A percentile compares a stretch with the other conserved stretches of the same genome.
phyloP scores from a whole-genome alignment of 2,888 invertebrate genomes.

The Mimachlamys varia region DNA sequence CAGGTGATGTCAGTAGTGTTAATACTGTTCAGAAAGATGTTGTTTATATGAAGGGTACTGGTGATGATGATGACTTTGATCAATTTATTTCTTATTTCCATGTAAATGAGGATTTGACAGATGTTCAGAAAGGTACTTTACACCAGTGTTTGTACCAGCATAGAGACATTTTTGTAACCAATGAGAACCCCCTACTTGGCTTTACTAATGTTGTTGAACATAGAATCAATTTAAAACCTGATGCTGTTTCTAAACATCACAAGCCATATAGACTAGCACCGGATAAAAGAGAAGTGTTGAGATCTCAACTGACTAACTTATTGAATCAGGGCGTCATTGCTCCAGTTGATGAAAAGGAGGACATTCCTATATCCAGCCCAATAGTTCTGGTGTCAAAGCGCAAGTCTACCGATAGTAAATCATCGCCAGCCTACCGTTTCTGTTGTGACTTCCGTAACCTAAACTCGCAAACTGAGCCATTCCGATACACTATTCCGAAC shows the following conservation, averaged over 20 bases:
- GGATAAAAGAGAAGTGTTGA: conserved; percentile 44
- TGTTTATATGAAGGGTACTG: conserved; percentile 5
- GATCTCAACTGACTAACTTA: conserved; percentile 48
- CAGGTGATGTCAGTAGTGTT: too few species aligned
- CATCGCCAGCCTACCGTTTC: background rate
- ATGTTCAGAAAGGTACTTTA: too few species aligned
- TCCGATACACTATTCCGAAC: conserved; percentile 44
- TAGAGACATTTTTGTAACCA: conserved; percentile 43
- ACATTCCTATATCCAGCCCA: conserved; percentile 50
- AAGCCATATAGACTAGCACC: conserved; percentile 42
- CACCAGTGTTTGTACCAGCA: conserved; percentile 18
- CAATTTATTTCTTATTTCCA: too few species aligned
- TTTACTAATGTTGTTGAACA: conserved; percentile 45
- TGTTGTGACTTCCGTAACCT: too few species aligned
- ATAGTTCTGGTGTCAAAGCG: conserved; percentile 52
- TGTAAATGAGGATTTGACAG: too few species aligned
- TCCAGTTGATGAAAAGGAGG: conserved; percentile 47
- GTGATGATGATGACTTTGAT: background rate
- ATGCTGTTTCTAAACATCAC: conserved; percentile 44
- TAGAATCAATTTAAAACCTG: conserved; percentile 42
- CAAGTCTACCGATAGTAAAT: conserved; percentile 42
- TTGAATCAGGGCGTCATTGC: conserved; percentile 50
- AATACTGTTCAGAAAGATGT: too few species aligned
- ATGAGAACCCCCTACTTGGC: conserved; percentile 37
- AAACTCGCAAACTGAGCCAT: conserved; percentile 44